Evolutionary conservation across 2,888 invertebrate genomes (phyloP), one percentile per base, ranked within the genome.

Genomic region (Galeruca laticollis): DNA sequence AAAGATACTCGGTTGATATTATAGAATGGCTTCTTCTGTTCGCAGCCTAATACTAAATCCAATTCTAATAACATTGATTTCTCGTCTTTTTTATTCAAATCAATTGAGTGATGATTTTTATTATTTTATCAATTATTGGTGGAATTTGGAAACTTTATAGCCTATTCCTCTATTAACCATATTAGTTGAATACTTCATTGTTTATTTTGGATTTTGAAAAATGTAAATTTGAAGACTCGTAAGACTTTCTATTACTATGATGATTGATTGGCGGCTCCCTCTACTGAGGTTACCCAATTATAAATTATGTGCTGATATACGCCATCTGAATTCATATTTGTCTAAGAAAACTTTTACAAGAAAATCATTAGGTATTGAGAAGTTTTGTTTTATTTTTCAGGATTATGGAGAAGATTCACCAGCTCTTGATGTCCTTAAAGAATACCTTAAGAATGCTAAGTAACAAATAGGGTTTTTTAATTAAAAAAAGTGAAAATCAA

Each of bases 361-460:
- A 10, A 8, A 51, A 20, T 51, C 9, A 65, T 37, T n/a, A n/a
- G 54, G 65, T 57, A 60, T 65, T 68, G 5, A 43, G 26, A 60
- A 26, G 70, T 54, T 82, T 83, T 82, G 73, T 70, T 69, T 77
- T 78, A 81, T 73, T 69, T 88, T 90, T 76, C 86, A 95, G 95
- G 98, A 98, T 88, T 99, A 95, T 86, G 99, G 99, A 82, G 97
- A 97, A 85, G 98, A 99, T 86, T 96, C 97, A 67, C 96, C 94
- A 78, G 98, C 98, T 73, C 90, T 97, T 84, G 97, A 97, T 87
- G 93, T 97, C 81, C 91, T 99, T 79, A 95, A 94, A 87, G 97
- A 98, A 85, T 97, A 98, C 88, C 92, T 99, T 84, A 96, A 96
- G 87, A 92, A 91, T 84, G 90, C 91, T 82, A 91, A 91, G 83